Evolutionary conservation across 1,140 invertebrate species (phyloP), one percentile per base, ranked within the genome.

Genomic region (Drosophila repletoides): DNA sequence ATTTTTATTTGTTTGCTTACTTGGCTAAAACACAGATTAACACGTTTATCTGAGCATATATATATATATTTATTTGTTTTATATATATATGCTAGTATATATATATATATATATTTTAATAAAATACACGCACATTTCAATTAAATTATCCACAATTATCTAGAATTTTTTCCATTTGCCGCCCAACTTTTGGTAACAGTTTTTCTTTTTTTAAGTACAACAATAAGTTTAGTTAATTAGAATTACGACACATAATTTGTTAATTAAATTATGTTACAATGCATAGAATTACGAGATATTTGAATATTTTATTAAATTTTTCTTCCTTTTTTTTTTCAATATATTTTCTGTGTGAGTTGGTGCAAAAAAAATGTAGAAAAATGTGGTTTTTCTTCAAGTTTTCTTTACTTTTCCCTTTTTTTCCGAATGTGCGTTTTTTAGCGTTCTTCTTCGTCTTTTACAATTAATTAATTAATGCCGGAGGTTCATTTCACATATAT

Each of bases 21-120:
- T 86, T 87, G 67, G 55, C 80, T 84, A 84, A 84, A 84, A 84
- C 80, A 86, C 79, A 84, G 79, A 86, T 86, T 84, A 84, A 84
- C 80, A 84, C 79, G 63, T 72, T 74, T 75, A 86, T 77, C 87
- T 73, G 6, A 70, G 76, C 63, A 43, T 29, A 64, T 43, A 49
- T 24, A 21, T 51, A 51, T 29, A 19, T 33, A 15, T 9, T 19
- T 51, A 22, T 28, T 31, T 72, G 56, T 63, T 71, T 52, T 36
- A 22, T 67, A 74, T 45, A 43, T 67, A 61, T 53, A 53, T 53
- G 59, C 67, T 68, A 40, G 48, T 26, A 51, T 48, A 48, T 52
- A 12, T 24, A 40, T 31, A 56, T 51, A 15, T 14, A 52, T 34
- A 14, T 19, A 38, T 59, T 46, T 49, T 52, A 43, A 51, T 45